Conservation (phyloP, 2,888 invertebrate species). For the Cancer borealis region DNA sequence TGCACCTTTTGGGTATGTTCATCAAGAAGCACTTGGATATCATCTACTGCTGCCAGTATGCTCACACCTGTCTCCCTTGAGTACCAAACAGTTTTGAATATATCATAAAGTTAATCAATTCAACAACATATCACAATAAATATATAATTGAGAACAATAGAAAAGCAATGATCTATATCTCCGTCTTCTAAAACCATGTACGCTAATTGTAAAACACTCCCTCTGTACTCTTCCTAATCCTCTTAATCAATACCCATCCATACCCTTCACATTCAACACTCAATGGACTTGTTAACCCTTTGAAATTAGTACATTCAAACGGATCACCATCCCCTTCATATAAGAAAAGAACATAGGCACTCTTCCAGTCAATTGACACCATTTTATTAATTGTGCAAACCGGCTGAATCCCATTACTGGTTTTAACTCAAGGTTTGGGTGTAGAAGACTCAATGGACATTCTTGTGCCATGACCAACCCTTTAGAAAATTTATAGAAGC, state of each 20-base stretch:
- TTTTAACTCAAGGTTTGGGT: too few relatives aligned
- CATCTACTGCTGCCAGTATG: constrained; percentile 87
- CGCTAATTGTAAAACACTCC: neutral
- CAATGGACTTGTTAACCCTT: too few relatives aligned
- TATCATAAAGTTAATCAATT: neutral
- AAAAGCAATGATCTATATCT: neutral
- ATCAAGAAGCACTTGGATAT: constrained; percentile 87
- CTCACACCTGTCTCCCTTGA: constrained; percentile 88
- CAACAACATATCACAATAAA: neutral
- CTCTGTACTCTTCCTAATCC: too few relatives aligned
- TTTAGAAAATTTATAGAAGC: neutral
- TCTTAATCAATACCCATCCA: too few relatives aligned
- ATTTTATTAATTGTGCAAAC: too few relatives aligned
- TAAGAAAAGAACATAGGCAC: too few relatives aligned
- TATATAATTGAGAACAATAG: neutral
- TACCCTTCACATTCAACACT: too few relatives aligned
- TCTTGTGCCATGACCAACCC: neutral
- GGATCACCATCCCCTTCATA: too few relatives aligned
- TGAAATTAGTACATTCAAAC: too few relatives aligned
- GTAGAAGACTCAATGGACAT: neutral
- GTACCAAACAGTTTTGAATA: neutral
- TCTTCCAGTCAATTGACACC: too few relatives aligned
- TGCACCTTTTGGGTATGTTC: constrained; percentile 98
- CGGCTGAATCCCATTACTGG: too few relatives aligned
- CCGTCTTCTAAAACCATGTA: neutral